Conservation (phyloP, 2,113 vertebrate species). For the Montifringilla adamsi region DNA sequence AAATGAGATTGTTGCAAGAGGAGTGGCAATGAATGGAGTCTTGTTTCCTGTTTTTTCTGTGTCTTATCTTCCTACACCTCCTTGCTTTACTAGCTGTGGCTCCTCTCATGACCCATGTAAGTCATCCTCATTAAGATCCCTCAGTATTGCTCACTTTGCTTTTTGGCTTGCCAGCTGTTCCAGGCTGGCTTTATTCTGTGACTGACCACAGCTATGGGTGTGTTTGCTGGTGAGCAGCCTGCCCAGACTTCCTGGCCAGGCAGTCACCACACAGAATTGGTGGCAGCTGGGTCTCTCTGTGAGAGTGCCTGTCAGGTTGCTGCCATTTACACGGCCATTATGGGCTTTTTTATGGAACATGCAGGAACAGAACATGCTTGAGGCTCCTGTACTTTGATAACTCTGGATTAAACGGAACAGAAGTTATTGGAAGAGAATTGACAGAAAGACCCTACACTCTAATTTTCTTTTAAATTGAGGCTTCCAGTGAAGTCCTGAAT, state of each 20-base stretch:
- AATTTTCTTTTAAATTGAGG: not conserved
- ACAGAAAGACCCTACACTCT: not conserved
- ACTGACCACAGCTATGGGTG: not conserved
- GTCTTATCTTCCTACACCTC: not conserved
- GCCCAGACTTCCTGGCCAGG: not conserved
- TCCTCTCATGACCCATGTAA: not conserved
- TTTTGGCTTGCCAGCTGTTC: not conserved
- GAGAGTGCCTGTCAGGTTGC: not conserved
- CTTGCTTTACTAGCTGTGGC: not conserved
- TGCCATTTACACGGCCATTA: not conserved
- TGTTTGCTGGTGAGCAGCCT: not conserved
- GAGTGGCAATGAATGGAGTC: not conserved
- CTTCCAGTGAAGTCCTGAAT: not conserved
- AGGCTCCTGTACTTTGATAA: not conserved
- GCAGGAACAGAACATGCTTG: not conserved
- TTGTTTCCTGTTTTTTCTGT: rapidly evolving
- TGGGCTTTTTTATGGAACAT: not conserved
- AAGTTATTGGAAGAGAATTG: not conserved
- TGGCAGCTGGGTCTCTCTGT: not conserved
- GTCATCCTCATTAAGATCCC: not conserved
- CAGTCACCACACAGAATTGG: rapidly evolving
- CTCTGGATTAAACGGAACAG: not conserved
- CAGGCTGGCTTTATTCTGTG: not conserved
- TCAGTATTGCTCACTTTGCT: not conserved
- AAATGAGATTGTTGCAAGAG: not conserved